Conservation (phyloP, 2,888 invertebrate genomes). For the Nemotelus nigrinus region DNA sequence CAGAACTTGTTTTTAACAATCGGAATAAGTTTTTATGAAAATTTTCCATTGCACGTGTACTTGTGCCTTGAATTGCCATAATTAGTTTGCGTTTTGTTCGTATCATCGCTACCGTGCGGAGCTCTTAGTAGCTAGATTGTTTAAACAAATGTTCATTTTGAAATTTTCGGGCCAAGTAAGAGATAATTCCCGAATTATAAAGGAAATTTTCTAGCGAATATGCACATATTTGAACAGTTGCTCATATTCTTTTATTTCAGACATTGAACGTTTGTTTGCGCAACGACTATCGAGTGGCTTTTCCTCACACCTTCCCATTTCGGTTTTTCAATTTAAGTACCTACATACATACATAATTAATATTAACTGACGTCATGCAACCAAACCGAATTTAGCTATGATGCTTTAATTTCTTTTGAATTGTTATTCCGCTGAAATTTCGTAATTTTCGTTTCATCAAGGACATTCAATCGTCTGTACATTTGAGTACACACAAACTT, state of each 20-base stretch:
- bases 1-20: too few relatives aligned
- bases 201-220: background rate
- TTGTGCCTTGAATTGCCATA: too few relatives aligned
- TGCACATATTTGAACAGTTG: constrained; percentile 25
- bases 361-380: background rate
- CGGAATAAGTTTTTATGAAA: too few relatives aligned
- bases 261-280: constrained; percentile 16
- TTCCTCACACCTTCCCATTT: constrained; percentile 18
- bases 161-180: constrained; percentile 36
- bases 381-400: background rate
- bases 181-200: constrained; percentile 18
- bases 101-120: too few relatives aligned
- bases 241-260: constrained; percentile 27
- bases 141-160: constrained; percentile 32
- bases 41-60: too few relatives aligned
- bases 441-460: too few relatives aligned
- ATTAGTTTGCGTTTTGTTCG: too few relatives aligned
- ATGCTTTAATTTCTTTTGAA: background rate
- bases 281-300: constrained; percentile 10
- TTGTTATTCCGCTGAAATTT: background rate
- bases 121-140: background rate
- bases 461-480: too few relatives aligned
- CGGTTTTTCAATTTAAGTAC: constrained; percentile 7
- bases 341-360: background rate
- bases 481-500: too few relatives aligned